Conservation (phyloP, 2,888 invertebrate genomes). For the Thyatira batis region DNA sequence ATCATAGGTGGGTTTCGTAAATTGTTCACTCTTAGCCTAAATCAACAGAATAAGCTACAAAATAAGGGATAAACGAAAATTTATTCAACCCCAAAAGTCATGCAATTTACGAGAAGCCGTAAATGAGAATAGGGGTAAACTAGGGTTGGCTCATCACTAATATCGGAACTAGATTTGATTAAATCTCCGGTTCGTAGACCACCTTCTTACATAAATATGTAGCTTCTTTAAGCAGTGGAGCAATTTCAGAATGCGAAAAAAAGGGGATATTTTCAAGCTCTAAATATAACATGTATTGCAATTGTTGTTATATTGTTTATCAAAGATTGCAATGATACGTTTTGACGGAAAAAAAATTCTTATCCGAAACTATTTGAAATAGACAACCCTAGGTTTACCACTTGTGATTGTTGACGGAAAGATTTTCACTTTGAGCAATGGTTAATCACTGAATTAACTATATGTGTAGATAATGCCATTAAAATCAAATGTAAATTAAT, state of each 20-base stretch:
- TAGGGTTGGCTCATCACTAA: conserved; percentile 22
- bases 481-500: too few species aligned
- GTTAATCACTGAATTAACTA: conserved; percentile 9
- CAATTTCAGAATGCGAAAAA: not conserved
- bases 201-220: not conserved
- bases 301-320: too few species aligned
- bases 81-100: conserved; percentile 41
- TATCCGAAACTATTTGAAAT: too few species aligned
- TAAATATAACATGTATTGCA: not conserved
- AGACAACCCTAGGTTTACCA: too few species aligned
- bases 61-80: conserved; percentile 39
- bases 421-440: conserved; percentile 8
- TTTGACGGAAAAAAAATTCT: too few species aligned
- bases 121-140: conserved; percentile 30
- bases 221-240: not conserved
- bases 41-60: conserved; percentile 39
- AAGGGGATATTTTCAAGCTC: not conserved
- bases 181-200: not conserved
- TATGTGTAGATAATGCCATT: not conserved
- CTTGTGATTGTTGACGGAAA: conserved; percentile 14
- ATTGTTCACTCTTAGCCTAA: conserved; percentile 31
- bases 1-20: conserved; percentile 4
- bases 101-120: conserved; percentile 41
- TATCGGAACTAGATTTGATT: conserved; percentile 10
- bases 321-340: too few species aligned